Evolutionary conservation across 2,113 vertebrate genomes (phyloP).

Genomic region (Nesoenas mayeri): DNA sequence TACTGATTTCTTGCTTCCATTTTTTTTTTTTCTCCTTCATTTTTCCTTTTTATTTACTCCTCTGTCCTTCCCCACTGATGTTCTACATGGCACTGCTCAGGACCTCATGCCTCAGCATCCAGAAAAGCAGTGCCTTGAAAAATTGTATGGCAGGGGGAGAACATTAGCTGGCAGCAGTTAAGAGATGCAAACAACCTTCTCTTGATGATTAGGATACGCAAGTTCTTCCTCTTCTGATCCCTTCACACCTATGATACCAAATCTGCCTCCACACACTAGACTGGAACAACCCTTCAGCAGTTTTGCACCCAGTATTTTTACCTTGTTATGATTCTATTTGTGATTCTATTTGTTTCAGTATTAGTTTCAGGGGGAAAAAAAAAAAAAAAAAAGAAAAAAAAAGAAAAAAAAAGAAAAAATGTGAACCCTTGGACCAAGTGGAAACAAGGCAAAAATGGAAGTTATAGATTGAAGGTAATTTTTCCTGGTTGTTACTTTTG

Average conservation of each 20-base stretch:
- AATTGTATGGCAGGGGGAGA: neutral
- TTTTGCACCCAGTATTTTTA: neutral
- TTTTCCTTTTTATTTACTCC: neutral
- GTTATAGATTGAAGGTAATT: neutral
- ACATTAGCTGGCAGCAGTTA: neutral
- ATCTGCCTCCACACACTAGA: neutral
- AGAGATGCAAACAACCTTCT: neutral
- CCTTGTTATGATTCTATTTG: neutral
- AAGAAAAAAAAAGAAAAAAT: neutral
- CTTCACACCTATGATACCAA: neutral
- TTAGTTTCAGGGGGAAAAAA: neutral
- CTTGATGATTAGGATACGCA: rapidly evolving
- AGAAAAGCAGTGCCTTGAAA: neutral
- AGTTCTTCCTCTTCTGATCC: neutral
- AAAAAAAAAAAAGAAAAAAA: neutral
- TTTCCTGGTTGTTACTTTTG: neutral
- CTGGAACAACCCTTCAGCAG: neutral
- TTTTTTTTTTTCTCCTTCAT: neutral
- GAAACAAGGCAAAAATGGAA: neutral
- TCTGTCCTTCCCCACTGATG: neutral
- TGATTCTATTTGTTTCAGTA: neutral
- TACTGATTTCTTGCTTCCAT: neutral
- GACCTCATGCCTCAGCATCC: neutral
- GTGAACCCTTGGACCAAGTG: neutral
- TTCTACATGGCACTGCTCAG: neutral